Base-by-base conservation (phyloP, 2,888 invertebrate genomes). In the Pollenia angustigena region DNA sequence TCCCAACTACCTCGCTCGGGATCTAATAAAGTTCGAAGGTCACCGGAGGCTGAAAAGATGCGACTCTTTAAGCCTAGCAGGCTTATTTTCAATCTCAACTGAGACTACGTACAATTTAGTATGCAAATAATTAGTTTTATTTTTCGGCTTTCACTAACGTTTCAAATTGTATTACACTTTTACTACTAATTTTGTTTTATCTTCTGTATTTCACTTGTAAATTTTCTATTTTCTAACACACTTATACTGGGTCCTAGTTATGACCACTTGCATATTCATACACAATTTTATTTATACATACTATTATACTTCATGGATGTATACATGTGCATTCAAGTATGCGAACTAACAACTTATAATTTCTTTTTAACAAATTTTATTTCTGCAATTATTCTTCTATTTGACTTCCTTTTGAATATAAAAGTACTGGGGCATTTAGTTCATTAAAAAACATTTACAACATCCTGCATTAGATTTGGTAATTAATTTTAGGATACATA, bases 351-450 rank as follows among this genome's bases (percentile, higher is more conserved):
- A 68, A 68, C 68, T 68, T 58, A 78, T 54, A 78, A 48, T 69
- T 40, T 48, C 50, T 3, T 32, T 48, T 58, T 40, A 50, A 50
- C 44, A 16, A 46, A n/a, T 78, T 68, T 50, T 68, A 56, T 23
- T 56, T 56, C 23, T 56, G 56, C 56, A 69, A 79, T 69, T 79
- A 79, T 54, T 46, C 48, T 79, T 50, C 50, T 40, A 40, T 78
- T 78, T 52, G n/a, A 58, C 78, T 56, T 78, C 78, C 68, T 54
- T 58, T 69, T 14, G 11, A 46, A 46, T 12, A 12, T 46, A 32
- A 0, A 32, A 32, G 32, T 32, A 32, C 6, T 6, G 6, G 32
- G 46, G 46, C 12, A 46, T 11, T 46, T 11, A 46, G 46, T 46
- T 46, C 12, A 12, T 10, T 46, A 46, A 46, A 46, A 11, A 46